Evolutionary conservation across 2,113 vertebrate species (phyloP), one percentile per base, ranked within the genome.

Genomic region (Hypanus sabinus): DNA sequence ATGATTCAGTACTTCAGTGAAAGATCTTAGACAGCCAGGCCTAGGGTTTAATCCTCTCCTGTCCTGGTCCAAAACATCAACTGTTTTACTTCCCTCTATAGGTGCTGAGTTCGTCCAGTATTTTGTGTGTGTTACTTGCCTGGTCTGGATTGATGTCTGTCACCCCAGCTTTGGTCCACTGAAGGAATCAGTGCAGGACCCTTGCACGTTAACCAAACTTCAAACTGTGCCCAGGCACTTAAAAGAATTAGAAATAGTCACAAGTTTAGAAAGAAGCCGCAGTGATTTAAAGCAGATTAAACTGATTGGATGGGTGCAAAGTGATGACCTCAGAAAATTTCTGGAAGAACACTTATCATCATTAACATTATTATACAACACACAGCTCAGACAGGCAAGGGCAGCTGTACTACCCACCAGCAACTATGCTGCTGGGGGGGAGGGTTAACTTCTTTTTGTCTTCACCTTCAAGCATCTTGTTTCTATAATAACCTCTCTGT

Each of bases 401-500:
- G 65, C 68, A 73, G 68, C 90, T 73, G 90, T 70, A 20, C 36
- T 46, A 73, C 65, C n/a, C n/a, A n/a, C n/a, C 18, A 27, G 10
- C 38, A 68, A 22, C 70, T 38, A 33, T 73, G 90, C 33, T 73
- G 68, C 33, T 73, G 90, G 36, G 68, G 68, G 70, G 90, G 68
- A 73, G 90, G 90, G 65, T 10, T 92, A 11, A 71, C 36, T 71
- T 73, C n/a, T 91, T 73, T 73, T 93, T 16, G 10, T 85, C 60
- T 90, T 90, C 60, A 33, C 62, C 85, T 55, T 27, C 36, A 36
- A 93, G 70, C 46, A 73, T 20, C 91, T 93, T 46, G 70, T 38
- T 93, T 73, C 68, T 38, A 93, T 70, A 93, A 93, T 93, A 38
- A 93, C 70, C 20, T 73, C 91, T 93, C 91, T 93, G 91, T 93